Evolutionary conservation across 2,888 invertebrate species (phyloP), one percentile per base, ranked within the genome.

Genomic region (Cactoblastis cactorum): DNA sequence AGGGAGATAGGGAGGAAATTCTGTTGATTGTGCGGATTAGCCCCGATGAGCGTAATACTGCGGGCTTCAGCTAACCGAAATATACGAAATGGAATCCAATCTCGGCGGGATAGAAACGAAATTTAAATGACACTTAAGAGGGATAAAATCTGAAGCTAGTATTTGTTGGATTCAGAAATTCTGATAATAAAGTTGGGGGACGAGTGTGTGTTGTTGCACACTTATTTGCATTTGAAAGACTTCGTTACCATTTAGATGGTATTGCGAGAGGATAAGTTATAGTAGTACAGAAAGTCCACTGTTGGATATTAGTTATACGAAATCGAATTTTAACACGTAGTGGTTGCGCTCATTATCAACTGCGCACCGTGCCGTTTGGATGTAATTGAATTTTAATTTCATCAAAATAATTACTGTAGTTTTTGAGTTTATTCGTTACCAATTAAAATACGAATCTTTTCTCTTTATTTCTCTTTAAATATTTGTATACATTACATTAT

Each of bases 21-120:
- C 62, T 62, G 66, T 65, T 66, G 67, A 67, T 67, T 63, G 61
- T 63, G 58, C 63, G 64, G 65, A 67, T 67, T 67, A 67, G 61
- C 58, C 52, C 45, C 52, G 49, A 59, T 54, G 60, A 55, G 51
- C 53, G 58, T 55, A 54, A 57, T 57, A 56, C 55, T 56, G 49
- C 50, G 34, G 45, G 45, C 37, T 32, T 32, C 28, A 12, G 28
- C 33, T 15, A 37, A 8, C 14, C 34, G 39, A 19, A 15, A 33
- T 51, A 33, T 18, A 45, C 55, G 53, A 58, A 58, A 51, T 37
- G 50, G 22, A 38, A 53, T 53, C 62, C 54, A 55, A 62, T 55
- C 35, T 34, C 54, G 9, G 5, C 9, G 45, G 45, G 18, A 55
- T 56, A 60, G 51, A 51, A 51, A 54, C 54, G 46, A 52, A 62